Evolutionary conservation across 2,888 invertebrate genomes (phyloP).

Genomic region (Choreutis nemorana): DNA sequence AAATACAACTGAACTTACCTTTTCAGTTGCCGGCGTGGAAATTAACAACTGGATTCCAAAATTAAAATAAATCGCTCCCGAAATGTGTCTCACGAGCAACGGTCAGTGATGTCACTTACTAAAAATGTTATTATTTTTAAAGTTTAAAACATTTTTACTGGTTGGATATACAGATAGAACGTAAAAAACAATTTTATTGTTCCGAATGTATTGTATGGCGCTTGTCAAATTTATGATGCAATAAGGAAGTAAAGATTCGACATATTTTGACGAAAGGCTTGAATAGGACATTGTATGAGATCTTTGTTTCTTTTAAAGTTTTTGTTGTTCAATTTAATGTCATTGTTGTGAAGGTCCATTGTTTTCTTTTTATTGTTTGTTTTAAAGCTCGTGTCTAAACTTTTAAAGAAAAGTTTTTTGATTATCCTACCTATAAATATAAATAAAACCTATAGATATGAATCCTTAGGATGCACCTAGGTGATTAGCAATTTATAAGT

Average conservation of each 20-base stretch:
- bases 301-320: slow-evolving; percentile 39
- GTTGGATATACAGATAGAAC: neutral
- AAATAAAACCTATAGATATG: no score
- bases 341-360: slow-evolving; percentile 42
- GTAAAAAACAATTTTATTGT: slow-evolving; percentile 15
- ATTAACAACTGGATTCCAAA: no score
- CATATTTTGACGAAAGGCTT: slow-evolving; percentile 63
- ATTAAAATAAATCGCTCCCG: no score
- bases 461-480: no score
- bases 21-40: no score
- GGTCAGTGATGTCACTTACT: neutral
- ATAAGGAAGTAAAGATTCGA: slow-evolving; percentile 58
- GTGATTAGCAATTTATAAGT: no score
- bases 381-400: no score
- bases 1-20: no score
- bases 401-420: no score
- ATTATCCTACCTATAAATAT: no score
- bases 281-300: slow-evolving; percentile 45
- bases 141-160: neutral
- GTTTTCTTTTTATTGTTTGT: slow-evolving; percentile 44
- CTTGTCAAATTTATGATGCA: slow-evolving; percentile 53
- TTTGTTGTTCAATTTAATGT: slow-evolving; percentile 38
- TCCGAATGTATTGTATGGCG: slow-evolving; percentile 28
- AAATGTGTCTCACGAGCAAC: no score
- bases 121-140: neutral